Conservation (phyloP, 2,888 invertebrate species). For the Hirtodrosophila alboralis region DNA sequence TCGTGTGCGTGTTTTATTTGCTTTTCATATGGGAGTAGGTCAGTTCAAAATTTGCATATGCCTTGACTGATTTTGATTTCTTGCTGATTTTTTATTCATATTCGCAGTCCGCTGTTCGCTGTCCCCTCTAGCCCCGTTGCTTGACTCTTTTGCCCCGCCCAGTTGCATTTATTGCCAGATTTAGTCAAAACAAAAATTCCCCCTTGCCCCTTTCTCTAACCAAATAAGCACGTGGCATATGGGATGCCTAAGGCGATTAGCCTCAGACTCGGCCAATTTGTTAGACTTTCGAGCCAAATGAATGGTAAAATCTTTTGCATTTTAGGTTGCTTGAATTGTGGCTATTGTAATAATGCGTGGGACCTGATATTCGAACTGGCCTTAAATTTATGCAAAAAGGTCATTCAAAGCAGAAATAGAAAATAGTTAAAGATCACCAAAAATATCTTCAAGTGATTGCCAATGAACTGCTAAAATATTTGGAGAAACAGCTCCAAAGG, state of each 20-base stretch:
- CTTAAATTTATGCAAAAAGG: conserved; percentile 33
- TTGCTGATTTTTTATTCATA: conserved; percentile 74
- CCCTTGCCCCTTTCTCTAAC: neutral
- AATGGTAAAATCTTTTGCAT: conserved; percentile 9
- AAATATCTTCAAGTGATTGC: conserved; percentile 5
- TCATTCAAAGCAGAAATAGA: too few species aligned
- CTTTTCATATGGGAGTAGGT: conserved; percentile 78
- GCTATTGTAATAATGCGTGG: conserved; percentile 39
- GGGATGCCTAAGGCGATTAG: conserved; percentile 58
- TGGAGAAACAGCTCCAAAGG: neutral
- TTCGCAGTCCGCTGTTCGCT: conserved; percentile 38
- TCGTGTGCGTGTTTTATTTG: conserved; percentile 58
- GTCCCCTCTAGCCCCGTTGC: neutral
- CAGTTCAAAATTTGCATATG: conserved; percentile 81
- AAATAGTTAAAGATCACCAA: conserved; percentile 1
- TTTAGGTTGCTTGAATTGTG: conserved; percentile 17
- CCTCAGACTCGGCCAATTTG: conserved; percentile 45
- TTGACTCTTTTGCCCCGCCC: conserved; percentile 55
- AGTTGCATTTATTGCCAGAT: conserved; percentile 54
- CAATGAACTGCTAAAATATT: conserved; percentile 1
- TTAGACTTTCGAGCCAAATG: conserved; percentile 31
- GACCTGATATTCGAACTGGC: conserved; percentile 18
- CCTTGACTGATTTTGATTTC: conserved; percentile 68
- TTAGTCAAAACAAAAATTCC: conserved; percentile 33
- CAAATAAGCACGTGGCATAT: conserved; percentile 27